A percentile compares a stretch with the other conserved stretches of the same genome.
Conservation (phyloP, 2,797 vertebrate genomes). For the Petrocephalus sullivani region DNA sequence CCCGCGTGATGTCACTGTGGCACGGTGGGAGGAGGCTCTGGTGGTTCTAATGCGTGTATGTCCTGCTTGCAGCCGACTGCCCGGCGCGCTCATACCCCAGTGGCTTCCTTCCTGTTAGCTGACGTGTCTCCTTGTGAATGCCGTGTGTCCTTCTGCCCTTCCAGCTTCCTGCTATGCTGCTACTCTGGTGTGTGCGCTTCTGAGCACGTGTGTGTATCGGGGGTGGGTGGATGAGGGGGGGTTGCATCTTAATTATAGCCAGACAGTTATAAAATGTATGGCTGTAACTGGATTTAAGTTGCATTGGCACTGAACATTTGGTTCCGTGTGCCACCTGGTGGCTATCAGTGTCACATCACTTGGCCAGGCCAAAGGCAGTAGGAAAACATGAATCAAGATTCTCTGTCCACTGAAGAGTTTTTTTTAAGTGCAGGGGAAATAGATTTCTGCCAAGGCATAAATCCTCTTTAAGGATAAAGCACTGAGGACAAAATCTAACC, state of each 20-base stretch:
- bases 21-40: neutral
- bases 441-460: neutral
- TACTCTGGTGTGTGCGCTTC: neutral
- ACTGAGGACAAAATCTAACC: neutral
- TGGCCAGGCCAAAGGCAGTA: neutral
- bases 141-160: neutral
- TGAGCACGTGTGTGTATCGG: neutral
- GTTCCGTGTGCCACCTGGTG: constrained; percentile 10
- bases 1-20: neutral
- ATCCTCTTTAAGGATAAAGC: neutral
- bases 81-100: neutral
- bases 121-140: neutral
- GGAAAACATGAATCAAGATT: neutral
- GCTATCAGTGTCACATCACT: neutral
- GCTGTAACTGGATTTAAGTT: neutral
- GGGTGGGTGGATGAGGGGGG: neutral
- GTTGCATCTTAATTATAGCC: neutral
- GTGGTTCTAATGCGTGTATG: neutral
- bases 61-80: neutral
- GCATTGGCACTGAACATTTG: neutral
- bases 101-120: neutral
- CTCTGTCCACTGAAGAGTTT: neutral
- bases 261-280: neutral
- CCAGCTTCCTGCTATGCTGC: neutral
- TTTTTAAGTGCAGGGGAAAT: neutral